Conservation (phyloP, 2,113 vertebrate genomes). For the Megaceryle torquata region DNA sequence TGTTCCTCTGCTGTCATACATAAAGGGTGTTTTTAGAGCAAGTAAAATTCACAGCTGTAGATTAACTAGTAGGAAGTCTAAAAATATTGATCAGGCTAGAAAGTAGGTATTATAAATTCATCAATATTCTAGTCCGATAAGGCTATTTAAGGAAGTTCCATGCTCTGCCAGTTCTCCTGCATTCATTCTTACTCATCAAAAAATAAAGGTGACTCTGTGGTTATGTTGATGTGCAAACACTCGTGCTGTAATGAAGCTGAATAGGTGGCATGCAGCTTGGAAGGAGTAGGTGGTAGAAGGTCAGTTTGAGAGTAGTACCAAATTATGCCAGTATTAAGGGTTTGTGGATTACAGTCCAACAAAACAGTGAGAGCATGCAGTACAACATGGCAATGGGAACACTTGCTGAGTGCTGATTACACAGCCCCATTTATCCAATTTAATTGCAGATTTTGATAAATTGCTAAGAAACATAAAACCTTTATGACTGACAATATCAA, state of each 20-base stretch:
- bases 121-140: background rate
- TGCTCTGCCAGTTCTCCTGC: background rate
- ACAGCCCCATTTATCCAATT: background rate
- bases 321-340: background rate
- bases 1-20: background rate
- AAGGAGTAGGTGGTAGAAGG: background rate
- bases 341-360: background rate
- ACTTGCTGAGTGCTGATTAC: background rate
- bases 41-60: background rate
- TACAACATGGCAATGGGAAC: background rate
- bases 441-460: background rate
- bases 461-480: background rate
- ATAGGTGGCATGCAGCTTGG: background rate
- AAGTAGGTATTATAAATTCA: background rate
- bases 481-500: background rate
- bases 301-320: background rate
- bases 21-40: background rate
- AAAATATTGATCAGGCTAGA: background rate
- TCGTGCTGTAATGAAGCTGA: background rate
- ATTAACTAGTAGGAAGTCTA: background rate
- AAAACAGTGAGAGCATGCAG: background rate
- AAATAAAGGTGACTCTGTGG: background rate
- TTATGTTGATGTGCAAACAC: background rate
- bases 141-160: background rate
- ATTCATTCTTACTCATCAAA: background rate